Evolutionary conservation across 2,888 invertebrate genomes (phyloP).

Genomic region (Argyra leucocephala): DNA sequence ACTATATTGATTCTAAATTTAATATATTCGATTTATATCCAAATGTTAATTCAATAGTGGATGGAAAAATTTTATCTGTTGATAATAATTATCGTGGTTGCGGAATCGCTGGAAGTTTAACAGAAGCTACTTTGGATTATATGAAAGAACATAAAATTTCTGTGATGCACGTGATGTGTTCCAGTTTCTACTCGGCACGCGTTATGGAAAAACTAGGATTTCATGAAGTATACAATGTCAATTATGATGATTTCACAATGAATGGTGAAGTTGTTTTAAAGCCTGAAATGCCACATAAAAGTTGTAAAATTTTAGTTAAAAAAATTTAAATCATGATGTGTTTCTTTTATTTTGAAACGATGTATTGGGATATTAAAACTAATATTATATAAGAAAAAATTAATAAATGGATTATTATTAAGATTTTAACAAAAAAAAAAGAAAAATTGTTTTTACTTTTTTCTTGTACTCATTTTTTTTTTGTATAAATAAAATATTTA

Average conservation of each 20-base stretch:
- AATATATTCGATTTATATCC: conserved; percentile 45
- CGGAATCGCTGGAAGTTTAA: conserved; percentile 41
- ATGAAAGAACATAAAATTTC: conserved; percentile 38
- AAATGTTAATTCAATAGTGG: conserved; percentile 36
- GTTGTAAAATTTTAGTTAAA: conserved; percentile 52
- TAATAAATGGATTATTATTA: too few species aligned
- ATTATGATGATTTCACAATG: conserved; percentile 55
- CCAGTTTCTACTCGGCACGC: conserved; percentile 65
- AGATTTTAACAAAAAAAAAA: too few species aligned
- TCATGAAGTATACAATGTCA: conserved; percentile 54
- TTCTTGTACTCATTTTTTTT: too few species aligned
- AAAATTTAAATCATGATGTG: conserved; percentile 37
- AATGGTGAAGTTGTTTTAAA: conserved; percentile 55
- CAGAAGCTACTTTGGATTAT: conserved; percentile 36
- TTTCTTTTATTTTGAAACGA: too few species aligned
- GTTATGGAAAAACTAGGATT: conserved; percentile 63
- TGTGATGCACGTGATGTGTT: conserved; percentile 63
- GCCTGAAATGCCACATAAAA: conserved; percentile 55
- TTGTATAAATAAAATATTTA: too few species aligned
- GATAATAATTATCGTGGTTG: conserved; percentile 39
- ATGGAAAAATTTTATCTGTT: conserved; percentile 42
- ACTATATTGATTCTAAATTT: conserved; percentile 44
- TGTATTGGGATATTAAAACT: too few species aligned
- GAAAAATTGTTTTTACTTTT: too few species aligned
- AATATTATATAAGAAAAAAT: too few species aligned